Evolutionary conservation across 2,888 invertebrate genomes (phyloP), one percentile per base, ranked within the genome.

Genomic region (Caenorhabditis sp.): DNA sequence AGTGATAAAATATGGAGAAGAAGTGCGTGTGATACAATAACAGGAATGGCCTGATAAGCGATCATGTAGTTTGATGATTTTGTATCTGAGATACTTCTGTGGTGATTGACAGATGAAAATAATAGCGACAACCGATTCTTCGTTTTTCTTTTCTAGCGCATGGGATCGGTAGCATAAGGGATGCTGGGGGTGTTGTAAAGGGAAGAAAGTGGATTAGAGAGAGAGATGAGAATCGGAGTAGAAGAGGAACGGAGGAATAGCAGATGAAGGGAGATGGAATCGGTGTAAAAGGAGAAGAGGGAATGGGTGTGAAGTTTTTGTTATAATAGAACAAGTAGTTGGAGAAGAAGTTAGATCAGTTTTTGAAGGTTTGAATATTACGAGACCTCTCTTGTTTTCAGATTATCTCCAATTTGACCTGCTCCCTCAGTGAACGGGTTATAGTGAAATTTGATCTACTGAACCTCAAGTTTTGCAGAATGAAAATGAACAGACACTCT

Each of bases 41-140:
- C 44, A 73, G 61, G 49, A 59, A 73, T 51, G 73, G 51, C 4
- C n/a, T 47, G 59, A 69, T 35, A 54, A 61, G 61, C 19, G 64
- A 74, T 64, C 74, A 66, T 58, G 64, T 75, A 75, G 75, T 75
- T 75, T 75, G 75, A 41, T 66, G 56, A 66, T 56, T 75, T 75
- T 75, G 56, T 75, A 66, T 66, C 66, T 66, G 49, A 44, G 44
- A 7, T 59, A 10, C 14, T 44, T 26, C 10, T 24, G 19, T 19
- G 14, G 44, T 16, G 14, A 44, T 7, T 10, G 10, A 14, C n/a
- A 47, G 26, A n/a, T 4, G 41, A 63, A 44, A 63, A 44, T 16
- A 44, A 63, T 61, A 59, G 7, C 7, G 38, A 38, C 8, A 31
- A 6, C 7, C 4, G 5, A 7, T 35, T 41, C 8, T 6, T 41